Conservation (phyloP, 2,888 invertebrate species). For the Platycheirus albimanus region DNA sequence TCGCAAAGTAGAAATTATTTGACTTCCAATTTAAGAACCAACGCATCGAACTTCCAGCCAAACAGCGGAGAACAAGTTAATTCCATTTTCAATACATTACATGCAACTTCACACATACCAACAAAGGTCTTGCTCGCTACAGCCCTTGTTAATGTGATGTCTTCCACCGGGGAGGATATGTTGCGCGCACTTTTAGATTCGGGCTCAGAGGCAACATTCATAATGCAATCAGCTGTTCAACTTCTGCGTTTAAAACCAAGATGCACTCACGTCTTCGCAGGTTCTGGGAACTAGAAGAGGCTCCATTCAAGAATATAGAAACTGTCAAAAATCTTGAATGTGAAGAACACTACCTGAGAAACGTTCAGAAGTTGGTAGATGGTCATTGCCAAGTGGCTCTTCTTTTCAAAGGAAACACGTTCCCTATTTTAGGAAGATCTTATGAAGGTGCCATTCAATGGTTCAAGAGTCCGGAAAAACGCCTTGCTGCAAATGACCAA, state of each 20-base stretch:
- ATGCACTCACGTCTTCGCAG: neutral
- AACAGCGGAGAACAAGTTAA: neutral
- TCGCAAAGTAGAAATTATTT: too few relatives aligned
- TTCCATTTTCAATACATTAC: neutral
- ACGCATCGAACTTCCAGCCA: neutral
- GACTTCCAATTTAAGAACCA: too few relatives aligned
- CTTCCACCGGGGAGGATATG: neutral
- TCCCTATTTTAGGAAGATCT: slow-evolving; percentile 27
- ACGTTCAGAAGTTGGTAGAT: slow-evolving; percentile 11
- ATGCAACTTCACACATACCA: neutral
- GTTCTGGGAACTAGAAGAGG: slow-evolving; percentile 47
- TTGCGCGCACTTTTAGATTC: neutral
- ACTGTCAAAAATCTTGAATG: slow-evolving; percentile 29
- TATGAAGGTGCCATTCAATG: slow-evolving; percentile 8
- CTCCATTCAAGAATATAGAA: neutral
- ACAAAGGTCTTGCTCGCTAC: neutral
- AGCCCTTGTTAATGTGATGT: neutral
- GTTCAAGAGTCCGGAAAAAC: slow-evolving; percentile 8
- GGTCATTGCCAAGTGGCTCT: slow-evolving; percentile 37
- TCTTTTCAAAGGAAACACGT: slow-evolving; percentile 36
- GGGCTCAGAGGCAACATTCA: neutral
- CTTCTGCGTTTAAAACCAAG: neutral
- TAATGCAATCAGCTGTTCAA: neutral
- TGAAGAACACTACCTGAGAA: slow-evolving; percentile 21
- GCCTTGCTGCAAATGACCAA: neutral